Conservation (phyloP, 2,888 invertebrate genomes). For the Crepidodera aurea region DNA sequence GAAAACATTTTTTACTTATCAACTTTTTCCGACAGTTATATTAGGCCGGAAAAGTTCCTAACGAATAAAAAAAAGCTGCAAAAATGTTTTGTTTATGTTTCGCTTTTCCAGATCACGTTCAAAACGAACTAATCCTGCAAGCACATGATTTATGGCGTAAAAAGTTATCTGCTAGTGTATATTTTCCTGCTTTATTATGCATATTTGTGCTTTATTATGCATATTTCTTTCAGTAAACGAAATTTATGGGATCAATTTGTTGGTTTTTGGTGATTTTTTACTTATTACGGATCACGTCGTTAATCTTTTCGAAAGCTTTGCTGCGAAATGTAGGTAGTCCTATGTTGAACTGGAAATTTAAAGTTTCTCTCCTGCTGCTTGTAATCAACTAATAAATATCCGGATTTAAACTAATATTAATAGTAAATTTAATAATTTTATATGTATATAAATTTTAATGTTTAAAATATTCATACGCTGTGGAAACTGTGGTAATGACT, state of each 20-base stretch:
- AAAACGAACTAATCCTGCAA: slow-evolving; percentile 31
- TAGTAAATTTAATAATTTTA: no score
- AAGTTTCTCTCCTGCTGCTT: no score
- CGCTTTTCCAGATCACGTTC: slow-evolving; percentile 31
- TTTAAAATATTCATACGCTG: no score
- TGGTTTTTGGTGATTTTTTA: slow-evolving; percentile 9
- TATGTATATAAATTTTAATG: no score
- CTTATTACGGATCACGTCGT: background rate
- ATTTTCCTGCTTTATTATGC: slow-evolving; percentile 43
- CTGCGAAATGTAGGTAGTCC: background rate
- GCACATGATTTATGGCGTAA: slow-evolving; percentile 39
- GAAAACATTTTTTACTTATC: background rate
- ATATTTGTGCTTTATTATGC: slow-evolving; percentile 38
- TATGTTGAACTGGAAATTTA: no score
- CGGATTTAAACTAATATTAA: no score
- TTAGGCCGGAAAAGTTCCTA: slow-evolving; percentile 3
- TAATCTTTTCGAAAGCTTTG: background rate
- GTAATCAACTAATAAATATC: no score
- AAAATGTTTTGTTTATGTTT: slow-evolving; percentile 31
- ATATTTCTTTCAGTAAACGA: slow-evolving; percentile 28
- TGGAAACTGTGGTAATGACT: no score
- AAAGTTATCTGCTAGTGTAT: slow-evolving; percentile 43
- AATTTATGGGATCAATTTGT: slow-evolving; percentile 36
- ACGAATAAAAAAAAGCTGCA: background rate
- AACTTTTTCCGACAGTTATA: slow-evolving; percentile 1